phyloP scores from a whole-genome alignment of 1,140 invertebrate species.

The Lasioglossum albipes region DNA sequence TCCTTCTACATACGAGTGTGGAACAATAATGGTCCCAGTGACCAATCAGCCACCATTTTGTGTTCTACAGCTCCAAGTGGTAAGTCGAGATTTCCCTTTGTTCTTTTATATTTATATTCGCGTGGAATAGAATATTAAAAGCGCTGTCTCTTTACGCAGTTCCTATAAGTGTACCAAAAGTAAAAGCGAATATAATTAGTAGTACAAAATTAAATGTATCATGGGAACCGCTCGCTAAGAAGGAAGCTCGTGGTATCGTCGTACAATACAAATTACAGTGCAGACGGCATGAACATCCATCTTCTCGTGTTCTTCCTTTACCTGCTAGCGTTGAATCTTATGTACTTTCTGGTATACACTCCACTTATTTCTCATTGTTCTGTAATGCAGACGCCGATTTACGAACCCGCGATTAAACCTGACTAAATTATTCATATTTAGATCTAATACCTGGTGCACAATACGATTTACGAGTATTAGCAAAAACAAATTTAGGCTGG shows the following conservation, averaged over 20 bases:
- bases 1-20: slow-evolving; percentile 85
- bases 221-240: slow-evolving; percentile 82
- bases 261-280: slow-evolving; percentile 84
- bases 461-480: slow-evolving; percentile 83
- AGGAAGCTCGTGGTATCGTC: slow-evolving; percentile 82
- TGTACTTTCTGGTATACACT: slow-evolving; percentile 79
- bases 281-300: slow-evolving; percentile 79
- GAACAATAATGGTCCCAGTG: slow-evolving; percentile 82
- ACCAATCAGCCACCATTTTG: slow-evolving; percentile 82
- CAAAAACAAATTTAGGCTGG: slow-evolving; percentile 79
- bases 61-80: slow-evolving; percentile 83
- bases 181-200: slow-evolving; percentile 79
- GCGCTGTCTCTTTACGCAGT: slow-evolving; percentile 75
- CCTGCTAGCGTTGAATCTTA: slow-evolving; percentile 76
- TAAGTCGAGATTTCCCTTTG: slow-evolving; percentile 65
- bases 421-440: slow-evolving; percentile 49
- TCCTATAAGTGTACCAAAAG: slow-evolving; percentile 81
- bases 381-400: background rate
- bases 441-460: slow-evolving; percentile 81
- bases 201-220: slow-evolving; percentile 81
- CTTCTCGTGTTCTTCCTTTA: slow-evolving; percentile 77
- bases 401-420: background rate
- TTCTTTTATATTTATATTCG: background rate
- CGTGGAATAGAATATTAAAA: background rate
- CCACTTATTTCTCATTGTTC: slow-evolving; percentile 3